These are phyloP conservation scores for Gallirallus australis DNA, from an alignment of 2,797 vertebrate species.

Conservation along the genomic window DNA sequence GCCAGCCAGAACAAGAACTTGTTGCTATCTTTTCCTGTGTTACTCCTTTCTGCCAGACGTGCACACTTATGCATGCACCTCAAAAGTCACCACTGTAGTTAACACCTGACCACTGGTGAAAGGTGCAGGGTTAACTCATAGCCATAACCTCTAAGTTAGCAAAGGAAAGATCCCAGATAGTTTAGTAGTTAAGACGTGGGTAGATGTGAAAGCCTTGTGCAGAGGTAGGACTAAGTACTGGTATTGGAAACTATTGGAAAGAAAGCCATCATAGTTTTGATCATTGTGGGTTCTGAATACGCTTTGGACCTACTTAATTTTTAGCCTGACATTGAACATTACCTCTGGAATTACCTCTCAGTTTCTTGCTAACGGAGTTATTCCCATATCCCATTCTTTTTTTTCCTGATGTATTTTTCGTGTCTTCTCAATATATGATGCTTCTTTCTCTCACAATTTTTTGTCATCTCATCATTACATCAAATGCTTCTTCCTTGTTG, in stretches of 20 bases:
- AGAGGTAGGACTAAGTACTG: not conserved
- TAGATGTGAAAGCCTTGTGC: not conserved
- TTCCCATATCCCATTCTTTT: not conserved
- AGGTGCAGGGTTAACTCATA: not conserved
- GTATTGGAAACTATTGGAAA: not conserved
- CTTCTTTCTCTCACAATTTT: not conserved
- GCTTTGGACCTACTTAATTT: not conserved
- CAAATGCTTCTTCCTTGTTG: not conserved
- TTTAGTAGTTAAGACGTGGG: not conserved
- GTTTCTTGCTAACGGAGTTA: not conserved
- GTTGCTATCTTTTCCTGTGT: not conserved
- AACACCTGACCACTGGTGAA: not conserved
- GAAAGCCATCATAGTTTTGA: not conserved
- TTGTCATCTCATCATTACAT: not conserved
- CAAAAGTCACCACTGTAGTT: not conserved
- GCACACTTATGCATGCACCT: accelerated
- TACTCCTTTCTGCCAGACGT: not conserved
- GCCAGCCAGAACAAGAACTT: not conserved
- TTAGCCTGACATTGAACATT: not conserved
- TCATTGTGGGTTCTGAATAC: not conserved
- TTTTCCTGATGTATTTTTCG: not conserved
- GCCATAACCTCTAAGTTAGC: not conserved
- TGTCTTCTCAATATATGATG: not conserved
- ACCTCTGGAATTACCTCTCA: not conserved
- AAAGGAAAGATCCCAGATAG: not conserved